Base-by-base conservation (phyloP, 2,888 invertebrate species). In the Atethmia centrago region DNA sequence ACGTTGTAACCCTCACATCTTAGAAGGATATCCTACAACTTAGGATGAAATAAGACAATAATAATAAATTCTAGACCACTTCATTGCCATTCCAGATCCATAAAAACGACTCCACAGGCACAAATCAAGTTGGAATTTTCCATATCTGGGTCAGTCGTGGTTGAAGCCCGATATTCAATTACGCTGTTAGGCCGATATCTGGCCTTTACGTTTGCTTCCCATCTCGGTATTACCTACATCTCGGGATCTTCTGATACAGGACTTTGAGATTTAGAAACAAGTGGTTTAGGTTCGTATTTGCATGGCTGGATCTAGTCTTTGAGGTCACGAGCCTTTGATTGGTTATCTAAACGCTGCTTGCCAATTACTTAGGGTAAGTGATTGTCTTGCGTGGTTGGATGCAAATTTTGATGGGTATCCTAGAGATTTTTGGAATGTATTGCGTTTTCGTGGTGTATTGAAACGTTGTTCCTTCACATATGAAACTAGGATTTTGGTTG, bases 281-380 rank as follows among this genome's bases (percentile, higher is more conserved):
- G 12, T 0, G 0, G 0, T 56, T 84, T 92, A 79, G 84, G 91
- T 82, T 71, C 25, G 68, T 56, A 88, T 83, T 92, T 3, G 71
- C 4, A 51, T 88, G 81, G 4, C 12, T 19, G 2, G n/a, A 9
- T 21, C 19, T 51, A 45, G 76, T 83, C 87, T 88, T 89, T 91
- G 91, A 92, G 90, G 90, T 90, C 89, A 88, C 88, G 90, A 89
- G 88, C 91, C 91, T 94, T 93, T 94, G 94, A 95, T 95, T 95
- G 92, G 93, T 92, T 93, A 91, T 90, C 91, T 91, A 91, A 92
- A 91, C 90, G 92, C 90, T 93, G 93, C 92, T 92, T 90, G 91
- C 93, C 94, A 95, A 95, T 95, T 95, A 95, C 94, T 95, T 94
- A 93, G 90, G 86, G 89, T 93, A 94, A 95, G 95, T 95, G 94